phyloP scores from a whole-genome alignment of 2,888 invertebrate genomes.

The Ormyrus nitidulus region DNA sequence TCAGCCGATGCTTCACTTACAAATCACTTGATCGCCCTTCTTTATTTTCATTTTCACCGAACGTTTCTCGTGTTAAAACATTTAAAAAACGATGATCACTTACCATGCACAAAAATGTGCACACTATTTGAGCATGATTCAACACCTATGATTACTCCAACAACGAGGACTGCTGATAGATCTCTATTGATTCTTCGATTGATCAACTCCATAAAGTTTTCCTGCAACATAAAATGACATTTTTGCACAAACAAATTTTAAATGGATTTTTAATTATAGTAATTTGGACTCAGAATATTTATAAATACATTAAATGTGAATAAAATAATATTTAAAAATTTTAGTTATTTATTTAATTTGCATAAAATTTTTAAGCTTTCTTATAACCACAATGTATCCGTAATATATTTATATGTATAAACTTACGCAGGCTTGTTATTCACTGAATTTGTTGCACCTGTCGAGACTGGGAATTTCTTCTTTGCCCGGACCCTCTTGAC shows the following conservation, averaged over 20 bases:
- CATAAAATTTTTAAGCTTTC: no score
- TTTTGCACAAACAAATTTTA: not conserved
- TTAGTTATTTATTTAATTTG: no score
- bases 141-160: conserved; percentile 62
- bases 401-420: not conserved
- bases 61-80: conserved; percentile 53
- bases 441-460: conserved; percentile 57
- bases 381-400: no score
- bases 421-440: conserved; percentile 67
- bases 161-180: conserved; percentile 62
- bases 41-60: conserved; percentile 17
- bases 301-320: no score
- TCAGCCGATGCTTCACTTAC: conserved; percentile 63
- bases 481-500: conserved; percentile 87
- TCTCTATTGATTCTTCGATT: conserved; percentile 60
- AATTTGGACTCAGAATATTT: no score
- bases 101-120: conserved; percentile 61
- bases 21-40: conserved; percentile 29
- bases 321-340: no score
- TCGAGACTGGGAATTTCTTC: conserved; percentile 67
- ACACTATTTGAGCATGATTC: conserved; percentile 46
- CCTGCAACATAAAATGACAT: conserved; percentile 59
- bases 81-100: conserved; percentile 65
- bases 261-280: no score
- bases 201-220: conserved; percentile 75